A percentile compares a stretch with the other conserved stretches of the same genome.
Evolutionary conservation across 2,888 invertebrate genomes (phyloP).

Genomic region (Leuctra nigra): DNA sequence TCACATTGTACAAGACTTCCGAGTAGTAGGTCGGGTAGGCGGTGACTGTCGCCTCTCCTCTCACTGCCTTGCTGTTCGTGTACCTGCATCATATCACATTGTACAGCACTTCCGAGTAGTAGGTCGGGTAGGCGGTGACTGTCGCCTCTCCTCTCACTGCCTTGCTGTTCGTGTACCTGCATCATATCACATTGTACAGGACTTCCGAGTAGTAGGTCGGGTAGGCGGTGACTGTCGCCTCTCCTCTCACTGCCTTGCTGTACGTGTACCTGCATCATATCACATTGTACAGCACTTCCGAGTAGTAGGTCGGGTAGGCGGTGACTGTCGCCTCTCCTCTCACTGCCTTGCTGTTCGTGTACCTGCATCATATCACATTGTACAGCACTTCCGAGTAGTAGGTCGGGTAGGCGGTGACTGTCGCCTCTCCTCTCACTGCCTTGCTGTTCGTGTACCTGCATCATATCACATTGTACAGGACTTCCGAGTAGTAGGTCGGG

Average conservation of each 20-base stretch:
- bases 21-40: slow-evolving; percentile 79
- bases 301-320: slow-evolving; percentile 75
- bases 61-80: slow-evolving; percentile 78
- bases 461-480: slow-evolving; percentile 50
- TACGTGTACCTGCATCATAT: slow-evolving; percentile 64
- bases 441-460: slow-evolving; percentile 76
- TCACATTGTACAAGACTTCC: slow-evolving; percentile 55
- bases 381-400: slow-evolving; percentile 72
- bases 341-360: slow-evolving; percentile 80
- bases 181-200: slow-evolving; percentile 47
- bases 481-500: slow-evolving; percentile 71
- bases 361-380: slow-evolving; percentile 46
- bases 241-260: slow-evolving; percentile 80
- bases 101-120: slow-evolving; percentile 69
- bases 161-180: slow-evolving; percentile 77
- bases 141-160: slow-evolving; percentile 82
- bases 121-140: slow-evolving; percentile 75
- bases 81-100: slow-evolving; percentile 51
- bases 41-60: slow-evolving; percentile 77
- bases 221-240: slow-evolving; percentile 75
- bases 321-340: slow-evolving; percentile 79
- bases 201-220: slow-evolving; percentile 74
- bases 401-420: slow-evolving; percentile 76
- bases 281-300: slow-evolving; percentile 58
- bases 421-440: slow-evolving; percentile 78